Base-by-base conservation (phyloP, 2,113 vertebrate genomes). In the Oophaga pumilio region DNA sequence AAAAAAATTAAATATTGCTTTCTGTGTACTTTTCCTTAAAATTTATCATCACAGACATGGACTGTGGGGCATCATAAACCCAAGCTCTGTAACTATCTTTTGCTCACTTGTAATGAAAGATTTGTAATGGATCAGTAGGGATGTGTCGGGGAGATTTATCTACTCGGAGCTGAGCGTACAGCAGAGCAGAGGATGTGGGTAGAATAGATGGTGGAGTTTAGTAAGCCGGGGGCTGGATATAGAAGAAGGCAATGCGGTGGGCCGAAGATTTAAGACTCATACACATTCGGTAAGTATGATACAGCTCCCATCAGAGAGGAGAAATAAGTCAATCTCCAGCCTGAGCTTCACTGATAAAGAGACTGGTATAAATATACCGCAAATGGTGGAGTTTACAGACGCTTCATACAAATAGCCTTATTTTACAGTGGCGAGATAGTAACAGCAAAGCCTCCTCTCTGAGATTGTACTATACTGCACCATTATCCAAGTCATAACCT, bases 61-160 rank as follows among this genome's bases (percentile, higher is more conserved):
- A 14, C 28, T 28, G n/a, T 10, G 59, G 59, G 22, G 57, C 28
- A 13, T n/a, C 53, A 49, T 83, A 52, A 83, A 53, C 12, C 43
- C 18, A 0, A 49, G 81, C 5, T 17, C 33, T 68, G 62, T 83
- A 80, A 69, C 62, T 69, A 68, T 83, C 81, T 26, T 82, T 15
- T 8, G 15, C 43, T 82, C 43, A 10, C 33, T 26, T 33, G 56
- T 80, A 80, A 80, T 15, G 18, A 74, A 64, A 64, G 26, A 68
- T 80, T 69, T 80, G 76, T 56, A 80, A 87, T 43, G 24, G 50
- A 79, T 53, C 62, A 87, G 50, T 49, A 71, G 62, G 78, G 77
- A 81, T 80, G 24, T 69, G 17, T 87, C 49, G 81, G 49, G 2
- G 11, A 71, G 24, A 68, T 87, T 74, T 71, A 71, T 86, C 60